Evolutionary conservation across 2,797 vertebrate genomes (phyloP).

Genomic region (Anas georgica): DNA sequence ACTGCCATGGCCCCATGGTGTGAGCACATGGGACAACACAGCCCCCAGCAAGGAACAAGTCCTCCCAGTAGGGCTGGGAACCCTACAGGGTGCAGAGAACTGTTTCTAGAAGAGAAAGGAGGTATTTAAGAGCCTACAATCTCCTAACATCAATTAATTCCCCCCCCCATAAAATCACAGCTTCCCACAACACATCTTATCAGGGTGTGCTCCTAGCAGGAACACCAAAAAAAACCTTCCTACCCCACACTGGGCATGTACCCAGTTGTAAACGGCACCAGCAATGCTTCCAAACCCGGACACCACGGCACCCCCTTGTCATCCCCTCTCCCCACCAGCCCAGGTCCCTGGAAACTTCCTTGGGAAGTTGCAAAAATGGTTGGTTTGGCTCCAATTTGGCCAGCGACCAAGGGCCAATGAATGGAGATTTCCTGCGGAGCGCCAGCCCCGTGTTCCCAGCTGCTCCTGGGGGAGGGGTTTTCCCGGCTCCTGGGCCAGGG

Average conservation of each 20-base stretch:
- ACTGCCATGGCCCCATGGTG: accelerated
- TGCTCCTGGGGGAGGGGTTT: not conserved
- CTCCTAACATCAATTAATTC: not conserved
- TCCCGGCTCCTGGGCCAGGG: accelerated
- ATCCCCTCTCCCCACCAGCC: not conserved
- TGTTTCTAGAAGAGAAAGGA: not conserved
- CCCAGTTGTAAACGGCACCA: accelerated
- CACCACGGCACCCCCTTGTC: accelerated
- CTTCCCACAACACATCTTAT: not conserved
- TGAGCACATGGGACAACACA: accelerated
- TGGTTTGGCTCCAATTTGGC: constrained; percentile 49
- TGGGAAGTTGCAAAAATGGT: not conserved
- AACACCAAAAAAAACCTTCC: not conserved
- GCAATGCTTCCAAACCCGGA: accelerated
- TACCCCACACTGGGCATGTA: accelerated
- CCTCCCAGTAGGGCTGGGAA: not conserved
- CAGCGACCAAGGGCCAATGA: not conserved
- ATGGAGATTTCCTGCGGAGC: constrained; percentile 1
- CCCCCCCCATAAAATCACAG: not conserved
- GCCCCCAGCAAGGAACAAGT: accelerated
- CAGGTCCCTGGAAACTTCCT: not conserved
- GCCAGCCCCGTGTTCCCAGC: not conserved
- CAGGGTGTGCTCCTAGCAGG: too few relatives aligned
- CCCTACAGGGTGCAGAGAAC: not conserved
- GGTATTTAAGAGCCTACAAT: not conserved